Evolutionary conservation across 2,797 vertebrate genomes (phyloP), one percentile per base, ranked within the genome.

Genomic region (Poecilia gillii): DNA sequence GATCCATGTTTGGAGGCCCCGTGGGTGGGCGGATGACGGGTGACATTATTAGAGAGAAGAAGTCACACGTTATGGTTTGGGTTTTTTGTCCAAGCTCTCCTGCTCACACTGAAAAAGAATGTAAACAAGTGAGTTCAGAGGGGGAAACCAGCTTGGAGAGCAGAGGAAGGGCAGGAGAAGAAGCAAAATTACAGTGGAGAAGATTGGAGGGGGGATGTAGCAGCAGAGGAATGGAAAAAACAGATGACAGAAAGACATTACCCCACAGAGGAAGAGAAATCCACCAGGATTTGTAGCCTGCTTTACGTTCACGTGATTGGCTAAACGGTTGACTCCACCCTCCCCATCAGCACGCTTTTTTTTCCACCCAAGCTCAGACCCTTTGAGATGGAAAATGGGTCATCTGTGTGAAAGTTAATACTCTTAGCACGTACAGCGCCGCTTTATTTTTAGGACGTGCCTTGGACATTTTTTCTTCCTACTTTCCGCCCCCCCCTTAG

Each of bases 381-480:
- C 87, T 93, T 92, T 93, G 92, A 95, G 92, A 94, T 91, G 93
- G 93, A 94, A 94, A 95, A 94, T 95, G 94, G 95, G 94, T 95
- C 94, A 95, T 92, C 90, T 92, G 94, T 90, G 89, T 89, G 92
- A 90, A 94, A 93, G 92, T 96, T 95, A 94, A 93, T 90, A 95
- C 92, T 90, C 94, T 18, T 74, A 92, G 93, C 95, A 95, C 92
- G 92, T 92, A 94, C 92, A 91, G 89, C 88, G 82, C 83, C 68
- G 91, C 93, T 94, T 95, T 95, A 95, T 95, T 96, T 96, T 96
- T 94, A 94, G 94, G 93, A 94, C 85, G 86, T 92, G 93, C 91
- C 87, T 93, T 85, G 93, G 91, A 95, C 92, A 89, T 57, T 84
- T 55, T 86, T 86, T 82, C 80, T 74, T 46, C 76, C 76, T 55